Evolutionary conservation across 2,113 vertebrate species (phyloP).

Genomic region (Pelusios castaneus): DNA sequence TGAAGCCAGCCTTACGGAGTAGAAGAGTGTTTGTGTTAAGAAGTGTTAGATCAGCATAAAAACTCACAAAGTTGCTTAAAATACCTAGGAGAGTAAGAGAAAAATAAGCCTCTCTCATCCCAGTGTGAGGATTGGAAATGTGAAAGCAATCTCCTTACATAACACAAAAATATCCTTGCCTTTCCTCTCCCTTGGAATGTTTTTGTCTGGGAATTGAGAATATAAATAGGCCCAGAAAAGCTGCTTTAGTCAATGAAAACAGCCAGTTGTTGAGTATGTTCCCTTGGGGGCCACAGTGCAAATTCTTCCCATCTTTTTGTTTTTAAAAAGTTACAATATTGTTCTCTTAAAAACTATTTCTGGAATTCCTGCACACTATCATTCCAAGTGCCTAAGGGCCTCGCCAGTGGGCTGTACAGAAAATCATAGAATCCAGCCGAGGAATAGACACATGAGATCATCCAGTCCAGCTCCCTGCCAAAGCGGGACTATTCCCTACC

Average conservation of each 20-base stretch:
- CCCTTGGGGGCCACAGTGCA: slow-evolving; percentile 2
- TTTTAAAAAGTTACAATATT: slow-evolving; percentile 12
- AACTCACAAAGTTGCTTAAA: not conserved
- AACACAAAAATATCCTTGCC: not conserved
- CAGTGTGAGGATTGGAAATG: not conserved
- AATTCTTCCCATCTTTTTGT: not conserved
- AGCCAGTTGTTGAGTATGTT: not conserved
- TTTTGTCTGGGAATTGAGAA: not conserved
- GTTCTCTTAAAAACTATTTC: slow-evolving; percentile 38
- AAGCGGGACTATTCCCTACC: not conserved
- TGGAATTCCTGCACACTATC: slow-evolving; percentile 19
- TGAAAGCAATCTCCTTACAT: not conserved
- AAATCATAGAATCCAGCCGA: not conserved
- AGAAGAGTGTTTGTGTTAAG: no score
- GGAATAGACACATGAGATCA: slow-evolving; percentile 20
- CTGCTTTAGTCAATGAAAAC: slow-evolving; percentile 6
- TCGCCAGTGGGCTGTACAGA: not conserved
- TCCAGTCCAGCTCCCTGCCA: not conserved
- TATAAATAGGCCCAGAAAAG: slow-evolving; percentile 36
- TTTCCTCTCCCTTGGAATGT: not conserved
- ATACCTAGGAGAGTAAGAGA: not conserved
- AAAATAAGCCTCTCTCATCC: not conserved
- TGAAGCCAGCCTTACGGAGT: no score
- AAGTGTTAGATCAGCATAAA: no score
- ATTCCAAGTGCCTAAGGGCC: not conserved